Base-by-base conservation (phyloP, 2,888 invertebrate genomes). In the Xylota segnis region DNA sequence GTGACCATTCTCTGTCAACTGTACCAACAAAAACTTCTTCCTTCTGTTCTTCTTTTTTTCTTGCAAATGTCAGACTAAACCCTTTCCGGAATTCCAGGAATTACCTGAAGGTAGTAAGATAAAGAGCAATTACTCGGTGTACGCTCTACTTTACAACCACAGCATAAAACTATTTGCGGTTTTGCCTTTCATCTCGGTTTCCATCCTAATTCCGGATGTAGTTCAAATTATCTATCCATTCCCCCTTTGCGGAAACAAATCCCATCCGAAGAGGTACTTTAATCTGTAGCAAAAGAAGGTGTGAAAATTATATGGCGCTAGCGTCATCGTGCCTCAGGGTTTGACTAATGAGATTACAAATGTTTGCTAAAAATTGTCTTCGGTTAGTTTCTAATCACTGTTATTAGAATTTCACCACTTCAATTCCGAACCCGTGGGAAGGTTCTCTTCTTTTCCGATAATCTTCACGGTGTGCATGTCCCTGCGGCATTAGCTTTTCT, bases 321-420 rank as follows among this genome's bases (percentile, higher is more conserved):
- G 58, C 65, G 37, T 76, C 76, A 72, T 68, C 56, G 23, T 29
- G 34, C 32, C 37, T 76, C 50, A 40, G n/a, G 50, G 74, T 65
- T 76, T 72, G 82, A 86, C 72, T 72, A 86, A 86, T 86, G 86
- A 77, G 76, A 76, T 82, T 72, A 77, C 72, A 82, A 86, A 82
- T 82, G 82, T 86, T 86, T 86, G 86, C 86, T 68, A 86, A 86
- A 83, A 82, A 76, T 77, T 68, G 75, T 79, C 71, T 81, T 86
- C 66, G 40, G 59, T 56, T 45, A 27, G 14, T 56, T 29, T 45
- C 72, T 81, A 81, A 86, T 81, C 59, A 82, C 76, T 40, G 72
- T 86, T 81, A 82, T 86, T 81, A 86, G 75, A 71, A 43, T 66
- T 75, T 86, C 84, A 59, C 37, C 81, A 75, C 81, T 75, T 71